phyloP scores from a whole-genome alignment of 2,113 vertebrate genomes.

The Lophius piscatorius region DNA sequence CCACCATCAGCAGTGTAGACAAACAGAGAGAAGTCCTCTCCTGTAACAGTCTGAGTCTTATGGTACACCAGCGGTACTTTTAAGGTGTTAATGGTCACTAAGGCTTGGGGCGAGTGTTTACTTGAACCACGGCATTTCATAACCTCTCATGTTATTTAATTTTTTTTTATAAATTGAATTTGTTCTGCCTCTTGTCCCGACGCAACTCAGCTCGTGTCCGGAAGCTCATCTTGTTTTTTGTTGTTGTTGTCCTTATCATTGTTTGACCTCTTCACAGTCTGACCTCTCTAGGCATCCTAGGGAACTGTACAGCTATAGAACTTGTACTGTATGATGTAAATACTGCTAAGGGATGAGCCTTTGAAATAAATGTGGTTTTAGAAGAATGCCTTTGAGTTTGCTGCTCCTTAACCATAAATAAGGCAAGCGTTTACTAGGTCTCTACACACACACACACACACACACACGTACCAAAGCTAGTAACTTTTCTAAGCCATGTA shows the following conservation, averaged over 20 bases:
- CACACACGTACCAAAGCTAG: too few species aligned
- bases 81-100: constrained; percentile 25
- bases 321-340: constrained; percentile 75
- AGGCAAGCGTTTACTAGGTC: too few species aligned
- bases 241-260: constrained; percentile 40
- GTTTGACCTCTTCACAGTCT: constrained; percentile 32
- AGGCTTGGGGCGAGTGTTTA: constrained; percentile 24
- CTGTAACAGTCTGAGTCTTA: constrained; percentile 14
- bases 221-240: constrained; percentile 27
- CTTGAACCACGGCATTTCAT: constrained; percentile 53
- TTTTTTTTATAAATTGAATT: constrained; percentile 28
- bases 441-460: background rate
- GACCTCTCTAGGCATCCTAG: constrained; percentile 27
- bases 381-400: constrained; percentile 16
- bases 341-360: constrained; percentile 70
- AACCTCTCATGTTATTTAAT: constrained; percentile 68
- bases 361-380: constrained; percentile 69
- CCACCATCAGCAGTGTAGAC: background rate
- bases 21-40: constrained; percentile 19
- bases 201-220: constrained; percentile 8
- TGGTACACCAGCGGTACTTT: constrained; percentile 48
- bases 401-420: background rate
- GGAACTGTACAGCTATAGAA: constrained; percentile 59
- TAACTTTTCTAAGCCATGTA: too few species aligned
- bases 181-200: constrained; percentile 11